Conservation (phyloP, 1,140 invertebrate genomes). For the Vollenhovia emeryi region DNA sequence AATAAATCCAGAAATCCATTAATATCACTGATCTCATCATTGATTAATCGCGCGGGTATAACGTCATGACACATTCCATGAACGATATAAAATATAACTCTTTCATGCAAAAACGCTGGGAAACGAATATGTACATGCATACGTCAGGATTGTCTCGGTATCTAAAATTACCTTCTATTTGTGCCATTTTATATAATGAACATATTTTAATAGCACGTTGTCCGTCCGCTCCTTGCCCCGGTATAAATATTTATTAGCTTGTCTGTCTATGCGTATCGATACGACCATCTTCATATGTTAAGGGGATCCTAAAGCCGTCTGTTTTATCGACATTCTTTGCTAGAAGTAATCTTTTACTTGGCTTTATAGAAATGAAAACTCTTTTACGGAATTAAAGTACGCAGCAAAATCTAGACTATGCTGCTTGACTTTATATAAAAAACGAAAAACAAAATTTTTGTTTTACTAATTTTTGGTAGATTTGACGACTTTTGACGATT, state of each 20-base stretch:
- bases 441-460: too few species aligned
- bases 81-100: not conserved
- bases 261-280: not conserved
- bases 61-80: not conserved
- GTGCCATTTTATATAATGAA: not conserved
- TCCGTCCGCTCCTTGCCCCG: not conserved
- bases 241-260: constrained; percentile 8
- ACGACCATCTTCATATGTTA: not conserved
- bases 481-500: too few species aligned
- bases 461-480: too few species aligned
- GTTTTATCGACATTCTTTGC: too few species aligned
- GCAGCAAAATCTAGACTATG: too few species aligned
- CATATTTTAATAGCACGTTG: not conserved
- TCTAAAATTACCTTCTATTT: not conserved
- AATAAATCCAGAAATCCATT: not conserved
- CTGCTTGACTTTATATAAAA: too few species aligned
- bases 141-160: constrained; percentile 14
- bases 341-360: too few species aligned
- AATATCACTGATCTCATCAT: not conserved
- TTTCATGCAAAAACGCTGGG: not conserved
- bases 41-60: not conserved
- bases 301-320: too few species aligned
- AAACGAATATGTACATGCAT: not conserved
- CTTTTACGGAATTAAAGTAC: too few species aligned
- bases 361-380: too few species aligned